phyloP scores from a whole-genome alignment of 2,113 vertebrate genomes.

The Hippocampus guttulatus region DNA sequence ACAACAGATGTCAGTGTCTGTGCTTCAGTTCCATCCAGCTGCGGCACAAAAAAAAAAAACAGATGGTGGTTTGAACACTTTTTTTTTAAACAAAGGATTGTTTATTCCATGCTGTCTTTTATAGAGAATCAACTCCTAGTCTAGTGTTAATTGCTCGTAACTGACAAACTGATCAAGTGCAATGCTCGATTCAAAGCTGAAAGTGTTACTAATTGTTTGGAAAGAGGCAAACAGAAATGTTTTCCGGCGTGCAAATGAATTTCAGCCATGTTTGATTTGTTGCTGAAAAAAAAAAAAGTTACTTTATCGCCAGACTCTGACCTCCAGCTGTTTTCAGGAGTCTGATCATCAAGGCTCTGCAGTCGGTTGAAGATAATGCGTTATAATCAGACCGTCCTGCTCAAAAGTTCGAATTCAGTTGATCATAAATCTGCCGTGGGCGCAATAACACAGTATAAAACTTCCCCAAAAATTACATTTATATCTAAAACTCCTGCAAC shows the following conservation, averaged over 20 bases:
- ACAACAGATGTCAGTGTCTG: conserved; percentile 34
- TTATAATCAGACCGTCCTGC: conserved; percentile 1
- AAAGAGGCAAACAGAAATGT: neutral
- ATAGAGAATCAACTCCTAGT: neutral
- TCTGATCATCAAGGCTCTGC: conserved; percentile 2
- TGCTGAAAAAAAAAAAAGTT: neutral
- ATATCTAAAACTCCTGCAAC: neutral
- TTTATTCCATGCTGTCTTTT: neutral
- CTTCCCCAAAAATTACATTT: neutral
- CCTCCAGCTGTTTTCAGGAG: neutral
- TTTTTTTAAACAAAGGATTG: neutral
- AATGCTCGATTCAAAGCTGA: neutral
- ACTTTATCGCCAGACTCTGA: neutral
- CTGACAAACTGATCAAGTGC: neutral
- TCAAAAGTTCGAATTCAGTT: neutral
- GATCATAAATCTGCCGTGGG: neutral
- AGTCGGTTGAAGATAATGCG: neutral
- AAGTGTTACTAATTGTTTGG: conserved; percentile 4
- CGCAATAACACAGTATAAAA: neutral
- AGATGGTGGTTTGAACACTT: conserved; percentile 32
- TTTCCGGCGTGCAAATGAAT: neutral
- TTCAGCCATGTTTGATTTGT: conserved; percentile 3
- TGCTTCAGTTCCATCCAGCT: conserved; percentile 49
- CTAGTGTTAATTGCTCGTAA: neutral
- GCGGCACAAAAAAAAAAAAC: conserved; percentile 49